Evolutionary conservation across 2,113 vertebrate genomes (phyloP), one percentile per base, ranked within the genome.

Genomic region (Synodontis membranacea): DNA sequence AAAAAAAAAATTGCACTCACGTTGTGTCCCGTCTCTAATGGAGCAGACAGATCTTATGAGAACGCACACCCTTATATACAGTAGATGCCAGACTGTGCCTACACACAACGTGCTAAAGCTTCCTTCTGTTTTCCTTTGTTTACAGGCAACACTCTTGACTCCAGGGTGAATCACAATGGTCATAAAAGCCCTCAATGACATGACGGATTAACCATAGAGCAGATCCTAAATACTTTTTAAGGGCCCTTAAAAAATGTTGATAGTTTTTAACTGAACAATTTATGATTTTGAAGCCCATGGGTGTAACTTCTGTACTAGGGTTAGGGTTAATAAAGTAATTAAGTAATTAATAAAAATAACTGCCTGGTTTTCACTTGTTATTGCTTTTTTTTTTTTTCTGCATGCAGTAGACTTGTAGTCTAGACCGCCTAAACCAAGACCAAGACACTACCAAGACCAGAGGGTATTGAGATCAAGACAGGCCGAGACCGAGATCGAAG

Each of bases 91-190:
- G 42, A 34, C 3, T 82, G 58, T 0, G 42, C n/a, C 1, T 66
- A 17, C 28, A 82, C 58, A 66, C 42, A 28, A 48, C 28, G 58
- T 62, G 39, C 39, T 46, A 19, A 82, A 66, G 81, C 42, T 66
- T 66, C 37, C 44, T 46, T 83, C 44, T 46, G 44, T 83, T 68
- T 34, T 23, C 44, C 81, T 6, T 17, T 66, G 81, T 82, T 82
- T 82, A 66, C 60, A 82, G 42, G 31, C 8, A 82, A 42, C 39
- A 48, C 37, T 82, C 31, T 28, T 50, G 46, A 50, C 42, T 48
- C 44, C n/a, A 66, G n/a, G 34, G 1, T 82, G 81, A 66, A 28
- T 66, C 54, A 58, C 37, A 25, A 23, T 42, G 7, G 19, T 23
- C 68, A 72, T 39, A 3, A 72, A 4, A 72, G 34, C 19, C 23